A percentile compares a stretch with the other conserved stretches of the same genome.
phyloP scores from a whole-genome alignment of 2,113 vertebrate species.

The Solea solea region DNA sequence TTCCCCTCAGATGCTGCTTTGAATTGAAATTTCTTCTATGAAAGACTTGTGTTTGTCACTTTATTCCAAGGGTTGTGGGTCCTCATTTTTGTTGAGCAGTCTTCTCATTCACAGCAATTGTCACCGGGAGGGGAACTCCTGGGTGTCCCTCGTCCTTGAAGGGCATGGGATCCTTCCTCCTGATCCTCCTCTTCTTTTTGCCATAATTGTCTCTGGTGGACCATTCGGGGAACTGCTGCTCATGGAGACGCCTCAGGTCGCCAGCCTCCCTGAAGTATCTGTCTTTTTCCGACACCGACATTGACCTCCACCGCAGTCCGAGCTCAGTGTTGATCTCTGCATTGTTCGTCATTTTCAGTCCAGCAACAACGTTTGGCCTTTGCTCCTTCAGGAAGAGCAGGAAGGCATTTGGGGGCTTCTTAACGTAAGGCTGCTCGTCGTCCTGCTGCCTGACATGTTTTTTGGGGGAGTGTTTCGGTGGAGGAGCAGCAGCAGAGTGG shows the following conservation, averaged over 20 bases:
- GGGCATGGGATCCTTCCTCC: not conserved
- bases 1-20: too few species aligned
- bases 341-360: not conserved
- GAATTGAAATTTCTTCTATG: too few species aligned
- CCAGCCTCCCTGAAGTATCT: not conserved
- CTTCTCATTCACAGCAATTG: too few species aligned
- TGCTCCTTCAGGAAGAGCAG: not conserved
- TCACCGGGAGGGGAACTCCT: too few species aligned
- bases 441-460: not conserved
- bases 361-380: not conserved
- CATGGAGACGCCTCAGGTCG: not conserved
- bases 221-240: not conserved
- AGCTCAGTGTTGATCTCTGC: not conserved
- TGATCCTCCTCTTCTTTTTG: not conserved
- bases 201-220: not conserved
- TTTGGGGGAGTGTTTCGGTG: not conserved
- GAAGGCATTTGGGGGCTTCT: not conserved
- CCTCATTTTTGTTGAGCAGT: too few species aligned
- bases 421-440: not conserved
- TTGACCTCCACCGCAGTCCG: not conserved
- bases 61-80: too few species aligned
- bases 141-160: too few species aligned
- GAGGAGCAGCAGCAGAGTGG: not conserved
- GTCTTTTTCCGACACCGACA: not conserved
- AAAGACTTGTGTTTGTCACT: too few species aligned